Evolutionary conservation across 2,888 invertebrate species (phyloP).

Genomic region (Diaperis boleti): DNA sequence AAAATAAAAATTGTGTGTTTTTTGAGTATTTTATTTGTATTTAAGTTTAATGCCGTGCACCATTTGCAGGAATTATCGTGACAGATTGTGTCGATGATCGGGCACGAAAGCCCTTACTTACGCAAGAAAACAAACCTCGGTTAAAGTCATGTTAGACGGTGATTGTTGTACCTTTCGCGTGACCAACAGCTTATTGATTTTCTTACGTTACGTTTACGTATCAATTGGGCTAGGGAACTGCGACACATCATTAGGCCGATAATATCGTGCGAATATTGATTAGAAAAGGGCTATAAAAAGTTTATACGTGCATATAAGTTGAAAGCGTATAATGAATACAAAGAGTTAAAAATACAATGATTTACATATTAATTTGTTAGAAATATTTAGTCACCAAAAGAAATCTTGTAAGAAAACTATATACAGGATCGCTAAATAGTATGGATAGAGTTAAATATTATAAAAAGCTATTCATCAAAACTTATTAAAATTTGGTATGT

Average conservation of each 20-base stretch:
- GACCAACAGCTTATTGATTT: slow-evolving; percentile 51
- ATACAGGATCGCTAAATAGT: too few species aligned
- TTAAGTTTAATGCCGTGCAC: too few species aligned
- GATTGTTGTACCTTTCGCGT: slow-evolving; percentile 48
- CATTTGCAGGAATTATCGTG: slow-evolving; percentile 24
- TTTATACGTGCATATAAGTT: slow-evolving; percentile 5
- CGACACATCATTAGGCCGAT: slow-evolving; percentile 52
- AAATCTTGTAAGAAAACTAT: too few species aligned
- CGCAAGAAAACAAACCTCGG: slow-evolving; percentile 38
- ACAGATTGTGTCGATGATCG: slow-evolving; percentile 17
- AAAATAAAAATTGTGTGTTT: too few species aligned
- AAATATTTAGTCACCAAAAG: too few species aligned
- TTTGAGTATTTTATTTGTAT: background rate
- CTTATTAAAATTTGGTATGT: too few species aligned
- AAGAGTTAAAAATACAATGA: slow-evolving; percentile 5
- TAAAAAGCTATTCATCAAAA: too few species aligned
- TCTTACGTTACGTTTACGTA: slow-evolving; percentile 51
- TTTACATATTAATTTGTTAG: too few species aligned
- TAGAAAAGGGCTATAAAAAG: slow-evolving; percentile 23
- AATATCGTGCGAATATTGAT: slow-evolving; percentile 41
- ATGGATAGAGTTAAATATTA: too few species aligned
- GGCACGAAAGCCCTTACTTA: slow-evolving; percentile 34
- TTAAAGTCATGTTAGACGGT: slow-evolving; percentile 42
- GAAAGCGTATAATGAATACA: slow-evolving; percentile 21
- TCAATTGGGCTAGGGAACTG: slow-evolving; percentile 50